Base-by-base conservation (phyloP, 2,888 invertebrate genomes). In the Penaeus monodon region DNA sequence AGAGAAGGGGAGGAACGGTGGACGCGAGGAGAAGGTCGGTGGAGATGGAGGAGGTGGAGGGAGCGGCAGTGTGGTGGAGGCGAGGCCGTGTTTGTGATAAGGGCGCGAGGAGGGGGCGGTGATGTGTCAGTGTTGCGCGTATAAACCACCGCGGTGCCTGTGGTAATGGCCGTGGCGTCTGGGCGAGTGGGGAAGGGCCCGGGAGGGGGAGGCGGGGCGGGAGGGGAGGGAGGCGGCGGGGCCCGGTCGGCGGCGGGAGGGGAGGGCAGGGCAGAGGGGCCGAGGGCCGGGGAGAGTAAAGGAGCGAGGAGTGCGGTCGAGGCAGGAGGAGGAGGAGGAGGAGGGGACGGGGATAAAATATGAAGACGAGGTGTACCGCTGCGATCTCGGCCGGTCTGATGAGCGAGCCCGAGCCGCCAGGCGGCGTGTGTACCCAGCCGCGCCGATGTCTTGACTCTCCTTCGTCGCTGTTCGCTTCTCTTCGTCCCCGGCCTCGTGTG, bases 341-440 rank as follows among this genome's bases (percentile, higher is more conserved):
- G 20, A 63, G 49, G 78, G 22, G 85, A n/a, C 24, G 44, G 57
- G 79, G 84, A 73, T 73, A 82, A 84, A 84, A 84, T 84, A 84
- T 84, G 84, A 84, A 84, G 84, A 84, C 79, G 84, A 84, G 84
- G 70, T 84, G 84, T 84, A 84, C 84, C 79, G 73, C 84, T 79
- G 79, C 79, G 84, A 84, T 84, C 84, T 79, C 84, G 84, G 68
- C 84, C 65, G 70, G 57, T 64, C 74, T 83, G 84, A 57, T 79
- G 84, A 84, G 84, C 78, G 84, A 84, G 79, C 77, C 65, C 65
- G 33, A 33, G 29, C 38, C 84, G 27, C 49, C 84, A 65, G 76
- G 76, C 81, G 33, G 70, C 27, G 38, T 66, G 29, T 66, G 65
- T n/a, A 65, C 38, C 74, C 65, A 33, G 33, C 78, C 68, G 38